A percentile compares a stretch with the other conserved stretches of the same genome.
Conservation (phyloP, 92 coral and sea anemone species). For the Actinernus sp. region DNA sequence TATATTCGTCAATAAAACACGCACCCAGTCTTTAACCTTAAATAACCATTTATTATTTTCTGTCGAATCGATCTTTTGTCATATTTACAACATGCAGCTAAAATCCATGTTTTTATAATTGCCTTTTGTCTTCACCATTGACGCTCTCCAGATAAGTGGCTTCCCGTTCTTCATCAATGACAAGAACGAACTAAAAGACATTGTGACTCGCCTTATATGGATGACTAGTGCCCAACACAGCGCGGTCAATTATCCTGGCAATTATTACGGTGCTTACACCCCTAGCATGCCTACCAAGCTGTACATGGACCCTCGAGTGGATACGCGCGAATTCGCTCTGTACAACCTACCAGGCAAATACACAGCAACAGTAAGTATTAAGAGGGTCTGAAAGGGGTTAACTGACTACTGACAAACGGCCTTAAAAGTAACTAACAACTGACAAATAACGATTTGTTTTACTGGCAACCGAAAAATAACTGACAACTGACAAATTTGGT, state of each 20-base stretch:
- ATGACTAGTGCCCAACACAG: constrained; percentile 78
- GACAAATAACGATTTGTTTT: too few relatives aligned
- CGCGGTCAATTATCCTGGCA: constrained; percentile 71
- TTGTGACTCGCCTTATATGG: constrained; percentile 74
- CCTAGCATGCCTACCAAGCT: constrained; percentile 89
- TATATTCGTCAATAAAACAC: too few relatives aligned
- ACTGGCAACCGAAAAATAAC: too few relatives aligned
- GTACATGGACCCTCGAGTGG: constrained; percentile 68
- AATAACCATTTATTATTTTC: too few relatives aligned
- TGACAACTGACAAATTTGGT: too few relatives aligned
- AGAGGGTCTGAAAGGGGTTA: too few relatives aligned
- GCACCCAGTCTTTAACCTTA: too few relatives aligned
- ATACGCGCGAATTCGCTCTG: constrained; percentile 62
- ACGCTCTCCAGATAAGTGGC: constrained; percentile 63
- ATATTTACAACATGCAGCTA: too few relatives aligned
- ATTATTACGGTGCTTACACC: constrained; percentile 78
- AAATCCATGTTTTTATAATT: too few relatives aligned
- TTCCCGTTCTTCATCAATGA: constrained; percentile 59
- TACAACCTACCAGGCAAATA: constrained; percentile 63
- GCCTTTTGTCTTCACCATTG: neutral
- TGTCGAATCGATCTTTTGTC: too few relatives aligned
- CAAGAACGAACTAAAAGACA: constrained; percentile 52
- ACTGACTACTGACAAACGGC: too few relatives aligned
- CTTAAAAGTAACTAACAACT: too few relatives aligned
- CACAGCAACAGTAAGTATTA: constrained; percentile 81